Percentiles rank a stretch among this genome's conserved stretches.
Conservation (phyloP, 1,140 invertebrate species). For the Apis florea region DNA sequence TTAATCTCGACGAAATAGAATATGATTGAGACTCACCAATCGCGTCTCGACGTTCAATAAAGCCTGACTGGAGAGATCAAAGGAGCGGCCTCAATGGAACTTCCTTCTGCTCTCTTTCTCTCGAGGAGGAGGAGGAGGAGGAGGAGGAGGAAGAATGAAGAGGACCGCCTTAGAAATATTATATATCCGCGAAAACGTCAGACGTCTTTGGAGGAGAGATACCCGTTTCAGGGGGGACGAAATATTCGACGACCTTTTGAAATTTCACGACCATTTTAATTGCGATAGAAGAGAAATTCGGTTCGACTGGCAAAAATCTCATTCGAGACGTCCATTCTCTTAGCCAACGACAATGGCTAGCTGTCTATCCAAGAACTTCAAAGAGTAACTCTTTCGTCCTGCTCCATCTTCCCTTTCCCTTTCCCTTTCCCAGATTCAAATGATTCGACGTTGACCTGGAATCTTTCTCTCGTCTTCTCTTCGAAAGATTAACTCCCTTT, state of each 20-base stretch:
- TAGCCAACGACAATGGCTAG: neutral
- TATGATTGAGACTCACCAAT: constrained; percentile 66
- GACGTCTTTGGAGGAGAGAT: constrained; percentile 34
- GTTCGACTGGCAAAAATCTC: neutral
- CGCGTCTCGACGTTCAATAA: constrained; percentile 62
- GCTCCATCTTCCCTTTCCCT: neutral
- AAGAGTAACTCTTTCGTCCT: neutral
- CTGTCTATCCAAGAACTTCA: neutral
- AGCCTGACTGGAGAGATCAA: constrained; percentile 67
- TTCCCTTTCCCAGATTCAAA: neutral
- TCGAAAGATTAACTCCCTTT: no score
- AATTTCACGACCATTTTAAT: constrained; percentile 13
- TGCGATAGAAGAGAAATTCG: constrained; percentile 24
- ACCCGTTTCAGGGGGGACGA: constrained; percentile 22
- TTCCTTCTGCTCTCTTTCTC: neutral
- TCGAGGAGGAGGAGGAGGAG: neutral
- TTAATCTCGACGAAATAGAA: constrained; percentile 66
- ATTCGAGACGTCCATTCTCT: neutral
- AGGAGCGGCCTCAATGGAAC: constrained; percentile 61
- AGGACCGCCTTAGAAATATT: constrained; percentile 57
- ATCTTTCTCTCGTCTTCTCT: no score
- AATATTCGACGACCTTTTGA: constrained; percentile 49
- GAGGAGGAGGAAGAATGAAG: neutral
- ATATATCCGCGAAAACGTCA: constrained; percentile 57
- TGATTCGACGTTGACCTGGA: no score